A percentile compares a stretch with the other conserved stretches of the same genome.
phyloP scores from a whole-genome alignment of 2,888 invertebrate species.

The Gerris lacustris region DNA sequence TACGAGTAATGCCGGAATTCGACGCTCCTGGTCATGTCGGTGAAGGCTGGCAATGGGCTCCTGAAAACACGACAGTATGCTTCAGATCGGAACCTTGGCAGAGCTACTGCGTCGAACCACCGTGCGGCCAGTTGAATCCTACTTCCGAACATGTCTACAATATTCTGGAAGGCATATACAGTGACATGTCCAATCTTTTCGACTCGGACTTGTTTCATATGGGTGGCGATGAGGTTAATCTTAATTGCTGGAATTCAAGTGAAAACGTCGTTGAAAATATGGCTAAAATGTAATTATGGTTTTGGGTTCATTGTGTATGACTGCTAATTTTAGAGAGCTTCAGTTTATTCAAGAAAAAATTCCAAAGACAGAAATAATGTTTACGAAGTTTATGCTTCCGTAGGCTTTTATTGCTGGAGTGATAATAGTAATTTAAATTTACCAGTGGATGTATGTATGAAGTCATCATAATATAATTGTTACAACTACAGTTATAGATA shows the following conservation, averaged over 20 bases:
- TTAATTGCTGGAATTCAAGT: conserved; percentile 65
- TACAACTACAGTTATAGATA: too few relatives aligned
- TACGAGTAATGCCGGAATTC: conserved; percentile 75
- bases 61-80: conserved; percentile 54
- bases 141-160: conserved; percentile 55
- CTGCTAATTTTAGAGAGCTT: too few relatives aligned
- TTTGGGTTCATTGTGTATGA: too few relatives aligned
- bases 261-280: conserved; percentile 56
- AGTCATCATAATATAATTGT: too few relatives aligned
- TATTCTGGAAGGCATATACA: conserved; percentile 54
- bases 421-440: too few relatives aligned
- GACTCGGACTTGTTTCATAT: conserved; percentile 50
- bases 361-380: too few relatives aligned
- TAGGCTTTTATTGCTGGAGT: too few relatives aligned
- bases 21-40: conserved; percentile 73
- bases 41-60: conserved; percentile 62
- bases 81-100: conserved; percentile 50
- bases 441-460: too few relatives aligned
- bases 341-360: too few relatives aligned
- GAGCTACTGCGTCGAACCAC: conserved; percentile 61
- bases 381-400: too few relatives aligned
- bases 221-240: conserved; percentile 55
- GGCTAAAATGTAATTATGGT: conserved; percentile 32
- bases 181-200: conserved; percentile 28
- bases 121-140: conserved; percentile 73